Base-by-base conservation (phyloP, 2,113 vertebrate species). In the Fregata magnificens region DNA sequence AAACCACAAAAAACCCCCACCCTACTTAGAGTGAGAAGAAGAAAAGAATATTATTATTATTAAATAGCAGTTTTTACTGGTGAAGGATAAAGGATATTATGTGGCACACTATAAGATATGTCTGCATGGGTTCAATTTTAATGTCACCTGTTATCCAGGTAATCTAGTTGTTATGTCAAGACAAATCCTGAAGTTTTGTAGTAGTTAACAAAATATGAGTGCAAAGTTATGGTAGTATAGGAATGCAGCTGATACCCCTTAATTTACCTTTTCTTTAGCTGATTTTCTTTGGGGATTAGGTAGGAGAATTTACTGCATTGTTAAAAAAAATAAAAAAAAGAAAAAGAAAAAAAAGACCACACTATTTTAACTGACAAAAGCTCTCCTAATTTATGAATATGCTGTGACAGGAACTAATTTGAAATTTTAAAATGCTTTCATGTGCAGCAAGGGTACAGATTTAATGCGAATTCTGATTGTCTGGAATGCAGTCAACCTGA, bases 401-500 rank as follows among this genome's bases (percentile, higher is more conserved):
- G 40, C 56, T 81, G n/a, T 81, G 42, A 55, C 49, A 40, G 25
- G 49, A 81, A 65, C 20, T 88, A 45, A 61, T 69, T 74, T 56
- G 36, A 67, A 77, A 42, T 44, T 47, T 88, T 40, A 67, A 53
- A 88, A 52, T 70, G 67, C 44, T 80, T 74, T 65, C 14, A 63
- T 79, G 65, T 65, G 59, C 67, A 52, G 31, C 31, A 70, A 67
- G 61, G 56, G 32, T 79, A 72, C 58, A 92, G 81, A 95, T 91
- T 87, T 91, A 92, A 95, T 86, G 52, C 24, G 69, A 76, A 21
- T 93, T 63, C 74, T 93, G 90, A 80, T 86, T 85, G 82, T 69
- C 85, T 92, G 93, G 77, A 92, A 95, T 86, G 77, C 84, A 86
- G 56, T 88, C 82, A 42, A 32, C 74, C 69, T 83, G 56, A 88